A percentile compares a stretch with the other conserved stretches of the same genome.
Conservation (phyloP, 92 coral and sea anemone genomes). For the Actinostola sp. region DNA sequence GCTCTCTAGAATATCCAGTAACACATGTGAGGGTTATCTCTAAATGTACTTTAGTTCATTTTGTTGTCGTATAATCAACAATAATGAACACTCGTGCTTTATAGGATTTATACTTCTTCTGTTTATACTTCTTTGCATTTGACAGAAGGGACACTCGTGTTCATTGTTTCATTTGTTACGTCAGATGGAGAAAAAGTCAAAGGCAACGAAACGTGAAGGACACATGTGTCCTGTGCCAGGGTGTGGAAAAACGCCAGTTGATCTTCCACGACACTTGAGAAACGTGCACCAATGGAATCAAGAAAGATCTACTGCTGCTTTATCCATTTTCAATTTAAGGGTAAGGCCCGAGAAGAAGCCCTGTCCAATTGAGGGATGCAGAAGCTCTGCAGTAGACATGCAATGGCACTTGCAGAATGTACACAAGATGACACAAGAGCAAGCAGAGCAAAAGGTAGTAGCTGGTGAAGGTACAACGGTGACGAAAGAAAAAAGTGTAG, state of each 20-base stretch:
- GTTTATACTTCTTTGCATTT: too few relatives aligned
- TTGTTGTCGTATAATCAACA: too few relatives aligned
- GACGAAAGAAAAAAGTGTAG: too few relatives aligned
- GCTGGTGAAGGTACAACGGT: too few relatives aligned
- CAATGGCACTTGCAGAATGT: neutral
- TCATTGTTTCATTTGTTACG: too few relatives aligned
- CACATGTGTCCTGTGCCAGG: constrained; percentile 11
- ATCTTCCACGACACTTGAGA: constrained; percentile 15
- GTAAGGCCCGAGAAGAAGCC: neutral
- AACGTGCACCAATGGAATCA: constrained; percentile 8
- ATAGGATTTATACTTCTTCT: too few relatives aligned
- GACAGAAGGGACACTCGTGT: too few relatives aligned
- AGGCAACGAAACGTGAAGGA: constrained; percentile 4
- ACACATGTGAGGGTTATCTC: constrained; percentile 42
- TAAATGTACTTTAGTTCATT: too few relatives aligned
- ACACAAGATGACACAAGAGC: constrained; percentile 11
- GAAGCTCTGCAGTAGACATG: constrained; percentile 3
- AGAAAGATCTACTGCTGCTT: neutral
- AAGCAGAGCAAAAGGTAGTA: too few relatives aligned
- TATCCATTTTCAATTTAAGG: constrained; percentile 8
- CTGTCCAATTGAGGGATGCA: neutral
- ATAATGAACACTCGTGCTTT: too few relatives aligned
- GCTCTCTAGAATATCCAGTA: constrained; percentile 46
- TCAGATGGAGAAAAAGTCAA: too few relatives aligned
- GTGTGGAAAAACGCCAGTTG: neutral